A percentile compares a stretch with the other conserved stretches of the same genome.
phyloP scores from a whole-genome alignment of 2,113 vertebrate species.

The Phyllostomus hastatus region DNA sequence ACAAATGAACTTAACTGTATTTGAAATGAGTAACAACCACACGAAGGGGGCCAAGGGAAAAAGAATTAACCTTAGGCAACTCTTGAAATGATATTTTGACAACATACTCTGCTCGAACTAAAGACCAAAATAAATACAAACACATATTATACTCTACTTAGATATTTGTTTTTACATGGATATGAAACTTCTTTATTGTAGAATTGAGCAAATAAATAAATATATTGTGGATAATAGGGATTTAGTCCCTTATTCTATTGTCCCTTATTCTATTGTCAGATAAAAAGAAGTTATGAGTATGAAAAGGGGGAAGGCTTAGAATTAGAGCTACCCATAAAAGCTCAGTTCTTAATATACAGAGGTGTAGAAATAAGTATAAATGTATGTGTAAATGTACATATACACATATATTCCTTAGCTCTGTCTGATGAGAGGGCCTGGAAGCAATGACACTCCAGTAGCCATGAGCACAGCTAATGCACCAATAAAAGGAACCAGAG shows the following conservation, averaged over 20 bases:
- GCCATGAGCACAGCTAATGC: not conserved
- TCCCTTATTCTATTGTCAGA: not conserved
- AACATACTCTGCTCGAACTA: not conserved
- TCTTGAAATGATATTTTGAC: slow-evolving; percentile 39
- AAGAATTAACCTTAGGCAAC: not conserved
- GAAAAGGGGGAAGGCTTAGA: not conserved
- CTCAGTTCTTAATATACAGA: slow-evolving; percentile 17
- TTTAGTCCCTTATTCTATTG: no score
- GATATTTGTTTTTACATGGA: slow-evolving; percentile 13
- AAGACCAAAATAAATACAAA: slow-evolving; percentile 44
- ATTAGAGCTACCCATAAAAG: not conserved
- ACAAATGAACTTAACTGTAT: not conserved
- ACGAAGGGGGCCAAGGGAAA: not conserved
- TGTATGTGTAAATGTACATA: not conserved
- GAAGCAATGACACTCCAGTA: not conserved
- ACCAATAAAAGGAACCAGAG: not conserved
- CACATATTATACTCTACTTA: not conserved
- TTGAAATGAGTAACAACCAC: slow-evolving; percentile 37
- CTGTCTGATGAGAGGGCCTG: not conserved
- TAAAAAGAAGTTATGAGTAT: slow-evolving; percentile 24
- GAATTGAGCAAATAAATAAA: slow-evolving; percentile 20
- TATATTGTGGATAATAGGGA: not conserved
- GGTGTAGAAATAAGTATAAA: not conserved
- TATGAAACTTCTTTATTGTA: not conserved
- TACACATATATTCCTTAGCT: not conserved